These are phyloP conservation scores for Siniperca scherzeri DNA, from an alignment of 2,797 vertebrate species.

Conservation along the genomic window DNA sequence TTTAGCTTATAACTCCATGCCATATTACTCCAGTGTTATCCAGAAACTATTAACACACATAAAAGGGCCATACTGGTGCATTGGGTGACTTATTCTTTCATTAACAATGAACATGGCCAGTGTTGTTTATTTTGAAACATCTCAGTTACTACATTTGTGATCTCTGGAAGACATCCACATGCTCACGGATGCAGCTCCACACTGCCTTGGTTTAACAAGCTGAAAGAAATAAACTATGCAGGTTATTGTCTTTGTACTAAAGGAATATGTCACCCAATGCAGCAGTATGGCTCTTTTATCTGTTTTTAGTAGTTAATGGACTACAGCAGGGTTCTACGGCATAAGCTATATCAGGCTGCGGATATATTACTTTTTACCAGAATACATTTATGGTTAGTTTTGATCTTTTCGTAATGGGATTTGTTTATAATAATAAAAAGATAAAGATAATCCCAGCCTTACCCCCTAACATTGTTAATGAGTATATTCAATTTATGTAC, in stretches of 20 bases:
- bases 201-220: neutral
- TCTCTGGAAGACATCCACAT: constrained; percentile 15
- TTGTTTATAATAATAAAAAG: neutral
- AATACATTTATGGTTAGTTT: neutral
- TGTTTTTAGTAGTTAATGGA: constrained; percentile 15
- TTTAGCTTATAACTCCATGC: neutral
- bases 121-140: constrained; percentile 1
- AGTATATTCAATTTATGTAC: accelerated
- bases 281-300: neutral
- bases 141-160: neutral
- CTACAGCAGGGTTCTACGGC: neutral
- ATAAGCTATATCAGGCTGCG: neutral
- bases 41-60: neutral
- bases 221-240: neutral
- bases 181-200: neutral
- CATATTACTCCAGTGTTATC: neutral
- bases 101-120: neutral
- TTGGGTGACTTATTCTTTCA: neutral
- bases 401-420: neutral
- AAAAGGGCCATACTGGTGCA: neutral
- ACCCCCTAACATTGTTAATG: neutral
- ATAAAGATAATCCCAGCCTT: neutral
- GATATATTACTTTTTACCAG: neutral
- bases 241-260: neutral
- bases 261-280: neutral